A percentile compares a stretch with the other conserved stretches of the same genome.
phyloP scores from a whole-genome alignment of 2,797 vertebrate genomes.

The Neostethus bicornis region DNA sequence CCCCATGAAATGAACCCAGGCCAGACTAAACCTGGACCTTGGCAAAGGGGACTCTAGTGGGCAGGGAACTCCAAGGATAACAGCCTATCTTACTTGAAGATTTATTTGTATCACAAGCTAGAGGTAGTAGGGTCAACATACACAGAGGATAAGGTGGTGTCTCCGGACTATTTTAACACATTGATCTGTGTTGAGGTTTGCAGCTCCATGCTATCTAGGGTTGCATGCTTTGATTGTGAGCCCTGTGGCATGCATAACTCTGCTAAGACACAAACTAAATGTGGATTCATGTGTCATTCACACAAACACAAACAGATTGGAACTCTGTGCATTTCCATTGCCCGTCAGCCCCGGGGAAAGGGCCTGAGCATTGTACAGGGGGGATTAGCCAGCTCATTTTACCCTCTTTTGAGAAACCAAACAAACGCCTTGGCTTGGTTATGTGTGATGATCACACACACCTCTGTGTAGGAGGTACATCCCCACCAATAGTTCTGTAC shows the following conservation, averaged over 20 bases:
- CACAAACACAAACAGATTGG: slow-evolving; percentile 36
- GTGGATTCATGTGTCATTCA: slow-evolving; percentile 2
- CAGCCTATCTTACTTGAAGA: slow-evolving; percentile 25
- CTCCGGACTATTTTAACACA: slow-evolving; percentile 60
- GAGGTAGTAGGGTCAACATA: slow-evolving; percentile 41
- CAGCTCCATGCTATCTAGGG: slow-evolving; percentile 22
- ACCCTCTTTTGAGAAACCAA: slow-evolving; percentile 71
- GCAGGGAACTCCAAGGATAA: slow-evolving; percentile 49
- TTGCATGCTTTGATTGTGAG: slow-evolving; percentile 41
- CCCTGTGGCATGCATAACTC: slow-evolving; percentile 22
- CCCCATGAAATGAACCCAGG: slow-evolving; percentile 43
- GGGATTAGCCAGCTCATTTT: slow-evolving; percentile 76
- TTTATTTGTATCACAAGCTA: slow-evolving; percentile 63
- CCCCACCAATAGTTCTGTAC: slow-evolving; percentile 45
- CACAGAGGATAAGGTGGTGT: slow-evolving; percentile 44
- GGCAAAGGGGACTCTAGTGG: slow-evolving; percentile 40
- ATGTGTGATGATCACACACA: slow-evolving; percentile 47
- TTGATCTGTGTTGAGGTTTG: slow-evolving; percentile 43
- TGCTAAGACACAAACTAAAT: slow-evolving; percentile 8
- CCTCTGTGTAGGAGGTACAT: slow-evolving; percentile 43
- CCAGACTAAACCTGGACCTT: slow-evolving; percentile 44
- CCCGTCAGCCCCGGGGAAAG: slow-evolving; percentile 52
- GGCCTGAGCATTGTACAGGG: slow-evolving; percentile 48
- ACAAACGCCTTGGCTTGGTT: slow-evolving; percentile 61
- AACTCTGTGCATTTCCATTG: slow-evolving; percentile 29